A percentile compares a stretch with the other conserved stretches of the same genome.
phyloP scores from a whole-genome alignment of 2,888 invertebrate genomes.

The Malacosoma neustria region DNA sequence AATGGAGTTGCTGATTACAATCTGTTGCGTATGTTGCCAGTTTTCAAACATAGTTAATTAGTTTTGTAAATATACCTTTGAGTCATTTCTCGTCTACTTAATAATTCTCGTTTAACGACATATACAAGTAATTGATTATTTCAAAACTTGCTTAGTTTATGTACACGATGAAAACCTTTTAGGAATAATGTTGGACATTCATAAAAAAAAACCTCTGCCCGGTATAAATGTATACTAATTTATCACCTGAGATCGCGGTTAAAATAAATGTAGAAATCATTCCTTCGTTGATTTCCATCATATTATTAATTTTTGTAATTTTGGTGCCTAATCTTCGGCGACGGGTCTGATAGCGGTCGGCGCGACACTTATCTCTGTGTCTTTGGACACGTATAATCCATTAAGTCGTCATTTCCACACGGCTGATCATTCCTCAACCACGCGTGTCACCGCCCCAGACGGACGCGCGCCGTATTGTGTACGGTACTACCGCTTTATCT shows the following conservation, averaged over 20 bases:
- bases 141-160: background rate
- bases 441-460: conserved; percentile 62
- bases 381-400: conserved; percentile 72
- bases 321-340: conserved; percentile 62
- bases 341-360: conserved; percentile 38
- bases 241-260: conserved; percentile 43
- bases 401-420: conserved; percentile 74
- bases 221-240: conserved; percentile 31
- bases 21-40: too few species aligned
- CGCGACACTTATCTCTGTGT: conserved; percentile 71
- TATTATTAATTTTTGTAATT: conserved; percentile 69
- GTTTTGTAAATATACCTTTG: too few species aligned
- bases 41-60: too few species aligned
- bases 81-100: conserved; percentile 5
- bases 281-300: conserved; percentile 57
- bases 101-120: conserved; percentile 5
- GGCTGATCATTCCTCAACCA: conserved; percentile 71
- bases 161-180: conserved; percentile 10
- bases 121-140: background rate
- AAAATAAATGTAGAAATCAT: conserved; percentile 29
- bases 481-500: conserved; percentile 68
- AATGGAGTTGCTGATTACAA: too few species aligned
- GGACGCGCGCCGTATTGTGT: conserved; percentile 58
- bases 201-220: conserved; percentile 23
- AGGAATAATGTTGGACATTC: conserved; percentile 28